phyloP scores from a whole-genome alignment of 2,113 vertebrate species.

The Verasper variegatus region DNA sequence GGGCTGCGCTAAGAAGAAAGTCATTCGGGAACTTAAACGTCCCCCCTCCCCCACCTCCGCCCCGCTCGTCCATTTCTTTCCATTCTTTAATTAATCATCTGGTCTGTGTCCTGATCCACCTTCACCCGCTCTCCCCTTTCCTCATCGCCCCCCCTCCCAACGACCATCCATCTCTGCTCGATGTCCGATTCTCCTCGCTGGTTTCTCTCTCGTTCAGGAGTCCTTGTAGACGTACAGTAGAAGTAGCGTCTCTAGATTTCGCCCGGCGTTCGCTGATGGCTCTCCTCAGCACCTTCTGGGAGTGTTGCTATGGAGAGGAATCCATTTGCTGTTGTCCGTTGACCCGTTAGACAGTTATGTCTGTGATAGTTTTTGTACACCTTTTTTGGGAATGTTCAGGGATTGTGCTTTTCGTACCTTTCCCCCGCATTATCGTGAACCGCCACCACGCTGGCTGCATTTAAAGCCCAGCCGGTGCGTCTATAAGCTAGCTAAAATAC shows the following conservation, averaged over 20 bases:
- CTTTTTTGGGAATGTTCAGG: slow-evolving; percentile 66
- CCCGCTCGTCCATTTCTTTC: slow-evolving; percentile 56
- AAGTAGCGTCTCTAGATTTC: slow-evolving; percentile 53
- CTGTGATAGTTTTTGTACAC: slow-evolving; percentile 61
- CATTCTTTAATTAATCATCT: slow-evolving; percentile 75
- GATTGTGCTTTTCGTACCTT: slow-evolving; percentile 54
- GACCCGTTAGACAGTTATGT: slow-evolving; percentile 44
- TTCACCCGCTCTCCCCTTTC: slow-evolving; percentile 48
- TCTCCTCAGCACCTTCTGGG: neutral
- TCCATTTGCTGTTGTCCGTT: slow-evolving; percentile 51
- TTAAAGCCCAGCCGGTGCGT: slow-evolving; percentile 23
- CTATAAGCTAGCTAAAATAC: slow-evolving; percentile 47
- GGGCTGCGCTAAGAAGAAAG: slow-evolving; percentile 60
- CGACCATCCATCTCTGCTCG: slow-evolving; percentile 40
- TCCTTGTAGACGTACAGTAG: slow-evolving; percentile 47
- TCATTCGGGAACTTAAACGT: slow-evolving; percentile 56
- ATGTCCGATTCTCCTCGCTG: slow-evolving; percentile 51
- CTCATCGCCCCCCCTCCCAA: neutral
- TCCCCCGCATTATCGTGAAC: slow-evolving; percentile 17
- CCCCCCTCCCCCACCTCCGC: slow-evolving; percentile 12
- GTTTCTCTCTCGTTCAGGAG: slow-evolving; percentile 36
- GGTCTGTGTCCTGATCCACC: slow-evolving; percentile 69
- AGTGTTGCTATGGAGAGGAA: slow-evolving; percentile 31
- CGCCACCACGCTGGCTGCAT: slow-evolving; percentile 40
- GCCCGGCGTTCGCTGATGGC: slow-evolving; percentile 12